These are phyloP conservation scores for Raphicerus campestris DNA, from an alignment of 2,113 vertebrate genomes.

Conservation along the genomic window DNA sequence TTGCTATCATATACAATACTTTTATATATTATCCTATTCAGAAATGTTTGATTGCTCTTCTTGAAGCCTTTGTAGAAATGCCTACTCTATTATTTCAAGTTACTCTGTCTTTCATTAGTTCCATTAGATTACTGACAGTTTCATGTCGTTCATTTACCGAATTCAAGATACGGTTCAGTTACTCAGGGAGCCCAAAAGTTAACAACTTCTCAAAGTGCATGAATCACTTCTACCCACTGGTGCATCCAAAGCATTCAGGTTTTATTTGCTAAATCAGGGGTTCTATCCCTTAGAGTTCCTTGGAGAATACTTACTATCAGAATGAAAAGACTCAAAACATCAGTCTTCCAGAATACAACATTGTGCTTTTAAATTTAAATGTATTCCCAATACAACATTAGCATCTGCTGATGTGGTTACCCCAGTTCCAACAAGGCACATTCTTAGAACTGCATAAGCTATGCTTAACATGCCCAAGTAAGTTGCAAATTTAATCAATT, in stretches of 20 bases:
- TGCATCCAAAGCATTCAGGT: background rate
- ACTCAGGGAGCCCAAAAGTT: background rate
- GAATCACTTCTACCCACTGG: slow-evolving; percentile 10
- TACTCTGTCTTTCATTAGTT: background rate
- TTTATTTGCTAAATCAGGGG: background rate
- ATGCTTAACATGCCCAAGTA: background rate
- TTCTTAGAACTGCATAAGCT: background rate
- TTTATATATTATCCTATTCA: background rate
- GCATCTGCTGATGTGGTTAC: background rate
- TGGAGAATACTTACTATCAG: background rate
- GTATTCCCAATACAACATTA: background rate
- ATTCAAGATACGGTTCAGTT: slow-evolving; percentile 14
- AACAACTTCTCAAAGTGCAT: background rate
- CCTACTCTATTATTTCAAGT: background rate
- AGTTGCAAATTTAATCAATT: background rate
- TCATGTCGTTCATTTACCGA: background rate
- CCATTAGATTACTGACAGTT: background rate
- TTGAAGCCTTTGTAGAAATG: background rate
- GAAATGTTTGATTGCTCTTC: background rate
- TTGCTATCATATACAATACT: background rate
- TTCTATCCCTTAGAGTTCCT: slow-evolving; percentile 6
- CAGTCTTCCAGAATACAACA: background rate
- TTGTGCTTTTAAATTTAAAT: background rate
- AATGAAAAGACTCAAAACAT: slow-evolving; percentile 26
- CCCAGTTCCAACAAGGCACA: background rate